Evolutionary conservation across 2,888 invertebrate genomes (phyloP).

Genomic region (Keiferia lycopersicella): DNA sequence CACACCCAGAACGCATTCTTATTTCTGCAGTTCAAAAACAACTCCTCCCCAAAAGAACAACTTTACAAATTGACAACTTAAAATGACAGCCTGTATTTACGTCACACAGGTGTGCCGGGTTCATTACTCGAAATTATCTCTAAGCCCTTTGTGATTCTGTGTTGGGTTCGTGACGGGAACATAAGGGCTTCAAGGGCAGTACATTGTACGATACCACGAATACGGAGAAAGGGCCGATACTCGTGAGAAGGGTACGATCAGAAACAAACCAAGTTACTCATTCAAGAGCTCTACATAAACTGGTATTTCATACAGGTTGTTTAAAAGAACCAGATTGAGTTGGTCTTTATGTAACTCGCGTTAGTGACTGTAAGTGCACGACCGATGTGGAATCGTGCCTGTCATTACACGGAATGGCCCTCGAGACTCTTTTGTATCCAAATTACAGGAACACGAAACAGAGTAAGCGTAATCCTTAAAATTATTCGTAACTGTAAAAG

Average conservation of each 20-base stretch:
- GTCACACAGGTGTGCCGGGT: constrained; percentile 32
- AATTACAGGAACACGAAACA: constrained; percentile 44
- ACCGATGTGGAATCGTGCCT: constrained; percentile 47
- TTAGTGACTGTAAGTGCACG: constrained; percentile 44
- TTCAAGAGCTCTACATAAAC: too few species aligned
- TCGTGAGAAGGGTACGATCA: constrained; percentile 49
- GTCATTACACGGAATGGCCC: constrained; percentile 51
- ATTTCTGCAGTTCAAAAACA: too few species aligned
- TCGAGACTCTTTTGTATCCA: constrained; percentile 43
- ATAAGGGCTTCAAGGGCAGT: neutral
- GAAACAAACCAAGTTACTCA: too few species aligned
- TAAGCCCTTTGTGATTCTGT: constrained; percentile 40
- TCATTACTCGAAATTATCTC: constrained; percentile 40
- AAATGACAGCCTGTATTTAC: constrained; percentile 27
- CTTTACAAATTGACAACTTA: too few species aligned
- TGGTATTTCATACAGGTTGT: constrained; percentile 29
- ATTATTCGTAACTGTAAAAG: constrained; percentile 12
- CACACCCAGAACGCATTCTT: too few species aligned
- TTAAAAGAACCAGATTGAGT: too few species aligned
- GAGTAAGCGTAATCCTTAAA: constrained; percentile 3
- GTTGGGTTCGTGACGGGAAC: constrained; percentile 40
- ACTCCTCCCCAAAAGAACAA: too few species aligned
- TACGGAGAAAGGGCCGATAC: constrained; percentile 27
- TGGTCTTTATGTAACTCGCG: too few species aligned
- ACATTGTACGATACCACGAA: constrained; percentile 12